phyloP scores from a whole-genome alignment of 2,797 vertebrate species.

The Poeciliopsis gracilis region DNA sequence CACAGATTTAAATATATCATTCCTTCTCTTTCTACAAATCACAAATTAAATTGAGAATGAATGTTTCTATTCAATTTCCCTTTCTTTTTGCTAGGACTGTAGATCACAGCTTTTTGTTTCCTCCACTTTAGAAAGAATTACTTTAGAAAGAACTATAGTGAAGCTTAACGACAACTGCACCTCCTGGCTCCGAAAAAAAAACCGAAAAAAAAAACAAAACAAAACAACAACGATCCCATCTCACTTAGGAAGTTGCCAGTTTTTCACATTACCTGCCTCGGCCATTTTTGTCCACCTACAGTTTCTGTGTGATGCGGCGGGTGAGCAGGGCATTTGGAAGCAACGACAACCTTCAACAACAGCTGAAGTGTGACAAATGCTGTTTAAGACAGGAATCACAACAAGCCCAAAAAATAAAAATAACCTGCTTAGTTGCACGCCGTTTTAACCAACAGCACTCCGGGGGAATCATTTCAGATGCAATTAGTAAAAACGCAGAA shows the following conservation, averaged over 20 bases:
- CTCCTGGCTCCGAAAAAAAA: neutral
- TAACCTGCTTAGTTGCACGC: neutral
- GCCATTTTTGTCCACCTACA: neutral
- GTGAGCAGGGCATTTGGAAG: neutral
- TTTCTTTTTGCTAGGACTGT: neutral
- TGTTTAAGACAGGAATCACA: neutral
- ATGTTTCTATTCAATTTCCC: neutral
- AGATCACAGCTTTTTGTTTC: neutral
- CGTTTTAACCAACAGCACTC: neutral
- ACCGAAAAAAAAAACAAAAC: neutral
- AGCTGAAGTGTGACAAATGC: slow-evolving; percentile 1
- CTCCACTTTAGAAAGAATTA: neutral
- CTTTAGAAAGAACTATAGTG: neutral
- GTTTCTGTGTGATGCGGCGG: neutral
- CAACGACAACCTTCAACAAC: neutral
- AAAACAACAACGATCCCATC: neutral
- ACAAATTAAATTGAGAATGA: neutral
- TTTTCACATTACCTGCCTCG: neutral
- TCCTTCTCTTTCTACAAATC: neutral
- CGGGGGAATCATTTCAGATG: neutral
- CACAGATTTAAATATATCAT: neutral
- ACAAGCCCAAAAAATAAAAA: neutral
- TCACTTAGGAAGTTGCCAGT: neutral
- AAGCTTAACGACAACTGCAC: neutral
- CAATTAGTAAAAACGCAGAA: neutral